phyloP scores from a whole-genome alignment of 2,888 invertebrate species.

The Andrena fulva region DNA sequence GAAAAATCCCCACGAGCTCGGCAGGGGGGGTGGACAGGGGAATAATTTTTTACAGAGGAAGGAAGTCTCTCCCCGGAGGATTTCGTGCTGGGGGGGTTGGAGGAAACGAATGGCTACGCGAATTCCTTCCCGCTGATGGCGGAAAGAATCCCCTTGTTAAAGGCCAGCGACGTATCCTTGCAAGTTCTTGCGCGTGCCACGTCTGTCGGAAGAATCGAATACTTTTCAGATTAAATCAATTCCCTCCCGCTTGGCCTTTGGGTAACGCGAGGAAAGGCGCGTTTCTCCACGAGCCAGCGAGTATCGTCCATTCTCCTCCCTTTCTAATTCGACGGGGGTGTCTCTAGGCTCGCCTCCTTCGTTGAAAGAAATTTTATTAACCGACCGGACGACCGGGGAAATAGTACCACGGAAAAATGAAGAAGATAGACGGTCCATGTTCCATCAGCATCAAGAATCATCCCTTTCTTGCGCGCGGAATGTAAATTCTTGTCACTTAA shows the following conservation, averaged over 20 bases:
- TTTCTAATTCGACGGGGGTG: neutral
- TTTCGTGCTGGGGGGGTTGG: neutral
- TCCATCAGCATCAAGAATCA: no score
- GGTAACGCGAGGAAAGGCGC: conserved; percentile 12
- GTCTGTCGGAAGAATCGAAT: conserved; percentile 45
- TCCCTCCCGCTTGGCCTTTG: conserved; percentile 19
- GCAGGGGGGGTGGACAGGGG: conserved; percentile 11
- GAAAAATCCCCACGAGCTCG: conserved; percentile 16
- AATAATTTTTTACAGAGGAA: conserved; percentile 39
- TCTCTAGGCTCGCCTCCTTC: neutral
- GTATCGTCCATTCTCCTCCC: conserved; percentile 29
- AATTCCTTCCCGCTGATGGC: conserved; percentile 45
- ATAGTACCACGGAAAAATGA: neutral
- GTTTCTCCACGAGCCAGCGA: neutral
- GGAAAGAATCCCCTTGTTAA: conserved; percentile 49
- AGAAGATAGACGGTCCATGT: neutral
- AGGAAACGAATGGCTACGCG: conserved; percentile 34
- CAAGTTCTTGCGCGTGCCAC: conserved; percentile 27
- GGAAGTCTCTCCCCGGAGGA: neutral
- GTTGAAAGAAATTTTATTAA: conserved; percentile 37
- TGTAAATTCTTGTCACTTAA: neutral
- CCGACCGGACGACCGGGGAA: neutral
- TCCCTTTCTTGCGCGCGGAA: no score
- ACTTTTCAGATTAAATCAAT: conserved; percentile 53
- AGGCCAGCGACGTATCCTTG: conserved; percentile 18